phyloP scores from a whole-genome alignment of 2,888 invertebrate species.

The Siphlonurus alternatus region DNA sequence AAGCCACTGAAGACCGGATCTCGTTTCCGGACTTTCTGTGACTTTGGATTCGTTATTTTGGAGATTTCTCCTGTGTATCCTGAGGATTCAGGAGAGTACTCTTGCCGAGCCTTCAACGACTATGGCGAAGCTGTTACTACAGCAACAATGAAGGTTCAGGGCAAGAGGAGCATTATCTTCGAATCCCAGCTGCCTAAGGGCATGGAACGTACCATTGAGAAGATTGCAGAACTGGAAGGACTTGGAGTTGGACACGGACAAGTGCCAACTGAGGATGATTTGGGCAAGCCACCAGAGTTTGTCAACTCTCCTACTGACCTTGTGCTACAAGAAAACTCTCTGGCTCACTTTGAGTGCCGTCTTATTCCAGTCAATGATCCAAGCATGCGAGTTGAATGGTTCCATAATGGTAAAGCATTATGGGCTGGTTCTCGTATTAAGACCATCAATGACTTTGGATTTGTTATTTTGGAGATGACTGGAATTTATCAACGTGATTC shows the following conservation, averaged over 20 bases:
- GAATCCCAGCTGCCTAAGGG: conserved; percentile 85
- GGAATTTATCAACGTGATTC: conserved; percentile 89
- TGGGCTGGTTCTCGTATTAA: conserved; percentile 83
- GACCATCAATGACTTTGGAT: conserved; percentile 94
- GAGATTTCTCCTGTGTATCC: conserved; percentile 96
- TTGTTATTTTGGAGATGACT: conserved; percentile 88
- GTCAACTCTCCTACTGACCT: conserved; percentile 74
- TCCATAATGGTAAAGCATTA: conserved; percentile 87
- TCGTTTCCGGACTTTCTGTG: conserved; percentile 89
- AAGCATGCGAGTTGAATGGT: conserved; percentile 93
- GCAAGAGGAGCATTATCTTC: conserved; percentile 72
- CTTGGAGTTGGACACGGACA: conserved; percentile 52
- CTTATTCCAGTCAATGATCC: conserved; percentile 79
- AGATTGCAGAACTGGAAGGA: conserved; percentile 81
- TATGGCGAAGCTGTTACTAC: conserved; percentile 85
- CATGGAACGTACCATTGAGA: conserved; percentile 86
- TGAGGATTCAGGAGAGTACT: conserved; percentile 86
- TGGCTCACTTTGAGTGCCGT: conserved; percentile 86
- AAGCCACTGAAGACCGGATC: conserved; percentile 77
- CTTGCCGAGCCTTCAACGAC: conserved; percentile 74
- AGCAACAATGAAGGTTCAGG: conserved; percentile 75
- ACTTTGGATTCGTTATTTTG: conserved; percentile 93
- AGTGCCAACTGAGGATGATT: conserved; percentile 56
- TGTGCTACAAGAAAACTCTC: conserved; percentile 65
- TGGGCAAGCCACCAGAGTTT: conserved; percentile 79